Evolutionary conservation across 2,797 vertebrate species (phyloP).

Genomic region (Acanthurus lineatus): DNA sequence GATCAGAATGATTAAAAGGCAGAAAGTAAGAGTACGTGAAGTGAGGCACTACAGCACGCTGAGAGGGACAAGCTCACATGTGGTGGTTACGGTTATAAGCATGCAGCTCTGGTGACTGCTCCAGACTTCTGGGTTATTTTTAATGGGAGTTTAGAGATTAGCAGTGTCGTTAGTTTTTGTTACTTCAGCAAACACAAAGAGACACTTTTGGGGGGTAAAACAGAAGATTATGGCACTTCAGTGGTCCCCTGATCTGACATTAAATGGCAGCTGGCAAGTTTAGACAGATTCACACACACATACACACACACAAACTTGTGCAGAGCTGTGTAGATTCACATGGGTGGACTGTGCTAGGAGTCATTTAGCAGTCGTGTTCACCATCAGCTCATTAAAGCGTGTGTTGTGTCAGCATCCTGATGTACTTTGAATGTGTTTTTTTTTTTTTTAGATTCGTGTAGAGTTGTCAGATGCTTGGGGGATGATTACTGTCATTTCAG

Average conservation of each 20-base stretch:
- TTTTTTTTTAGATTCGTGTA: constrained; percentile 32
- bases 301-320: neutral
- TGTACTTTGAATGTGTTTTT: constrained; percentile 20
- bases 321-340: constrained; percentile 8
- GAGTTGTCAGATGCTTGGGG: constrained; percentile 35
- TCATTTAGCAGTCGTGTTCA: constrained; percentile 30
- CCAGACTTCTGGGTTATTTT: constrained; percentile 43
- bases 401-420: constrained; percentile 37
- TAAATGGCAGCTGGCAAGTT: constrained; percentile 61
- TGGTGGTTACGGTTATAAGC: constrained; percentile 1
- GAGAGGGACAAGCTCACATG: constrained; percentile 14
- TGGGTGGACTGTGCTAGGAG: constrained; percentile 23
- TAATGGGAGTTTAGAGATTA: constrained; percentile 41
- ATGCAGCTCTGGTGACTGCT: constrained; percentile 42
- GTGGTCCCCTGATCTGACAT: constrained; percentile 51
- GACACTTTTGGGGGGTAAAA: constrained; percentile 35
- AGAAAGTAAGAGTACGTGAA: constrained; percentile 22
- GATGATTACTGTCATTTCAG: constrained; percentile 55
- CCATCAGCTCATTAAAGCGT: constrained; percentile 28
- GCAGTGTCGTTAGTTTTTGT: constrained; percentile 39
- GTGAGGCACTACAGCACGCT: neutral
- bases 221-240: constrained; percentile 63
- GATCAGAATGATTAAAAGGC: constrained; percentile 65
- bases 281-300: constrained; percentile 14
- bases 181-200: constrained; percentile 67